These are phyloP conservation scores for Anoura caudifer DNA, from an alignment of 2,113 vertebrate genomes.

Conservation along the genomic window DNA sequence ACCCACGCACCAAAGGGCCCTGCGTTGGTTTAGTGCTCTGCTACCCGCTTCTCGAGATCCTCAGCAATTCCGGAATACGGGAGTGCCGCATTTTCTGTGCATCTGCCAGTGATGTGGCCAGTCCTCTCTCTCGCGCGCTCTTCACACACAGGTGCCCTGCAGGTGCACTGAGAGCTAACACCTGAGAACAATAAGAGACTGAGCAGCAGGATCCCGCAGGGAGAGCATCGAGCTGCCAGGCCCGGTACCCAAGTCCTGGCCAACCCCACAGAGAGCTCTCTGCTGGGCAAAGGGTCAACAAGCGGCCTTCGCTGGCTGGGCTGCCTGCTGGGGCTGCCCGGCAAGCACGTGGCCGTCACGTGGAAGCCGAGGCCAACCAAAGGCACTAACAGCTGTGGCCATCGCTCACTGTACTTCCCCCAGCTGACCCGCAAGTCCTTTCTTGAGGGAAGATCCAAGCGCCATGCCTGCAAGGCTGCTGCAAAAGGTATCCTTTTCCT, in stretches of 20 bases:
- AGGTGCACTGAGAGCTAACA: neutral
- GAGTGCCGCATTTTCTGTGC: neutral
- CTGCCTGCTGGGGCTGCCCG: neutral
- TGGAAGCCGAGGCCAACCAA: neutral
- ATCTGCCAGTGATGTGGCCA: fast-evolving
- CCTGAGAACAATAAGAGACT: neutral
- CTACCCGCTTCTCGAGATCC: neutral
- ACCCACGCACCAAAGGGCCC: neutral
- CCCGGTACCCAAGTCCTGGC: fast-evolving
- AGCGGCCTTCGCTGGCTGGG: neutral
- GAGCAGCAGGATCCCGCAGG: neutral
- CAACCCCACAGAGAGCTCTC: too few relatives aligned
- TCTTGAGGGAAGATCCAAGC: neutral
- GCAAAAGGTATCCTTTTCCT: neutral
- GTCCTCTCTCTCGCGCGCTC: neutral
- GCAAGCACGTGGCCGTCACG: fast-evolving
- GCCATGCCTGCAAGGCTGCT: neutral
- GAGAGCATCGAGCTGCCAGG: fast-evolving
- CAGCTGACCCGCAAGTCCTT: neutral
- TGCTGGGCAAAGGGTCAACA: neutral
- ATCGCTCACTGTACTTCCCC: neutral
- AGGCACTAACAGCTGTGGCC: neutral
- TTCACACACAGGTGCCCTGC: too few relatives aligned
- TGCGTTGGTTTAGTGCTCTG: neutral
- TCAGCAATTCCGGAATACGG: neutral